Evolutionary conservation across 53 echinoderm and acorn worm genomes (phyloP).

Genomic region (Henricia sp.): DNA sequence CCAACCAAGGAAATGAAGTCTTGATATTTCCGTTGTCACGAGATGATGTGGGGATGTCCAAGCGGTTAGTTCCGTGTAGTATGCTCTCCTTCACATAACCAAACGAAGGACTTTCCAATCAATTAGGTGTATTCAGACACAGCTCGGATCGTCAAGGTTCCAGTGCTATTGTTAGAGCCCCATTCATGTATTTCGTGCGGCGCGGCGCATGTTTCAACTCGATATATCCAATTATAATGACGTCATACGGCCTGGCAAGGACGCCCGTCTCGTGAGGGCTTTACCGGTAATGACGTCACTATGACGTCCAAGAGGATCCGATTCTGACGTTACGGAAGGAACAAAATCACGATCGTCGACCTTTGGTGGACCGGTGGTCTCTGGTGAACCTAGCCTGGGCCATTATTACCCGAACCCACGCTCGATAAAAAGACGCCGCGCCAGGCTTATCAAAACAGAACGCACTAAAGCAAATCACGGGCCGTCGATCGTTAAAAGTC

Average conservation of each 20-base stretch:
- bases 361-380: background rate
- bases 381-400: background rate
- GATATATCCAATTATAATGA: constrained; percentile 37
- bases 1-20: constrained; percentile 44
- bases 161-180: background rate
- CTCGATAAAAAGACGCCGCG: background rate
- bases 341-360: constrained; percentile 18
- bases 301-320: constrained; percentile 20
- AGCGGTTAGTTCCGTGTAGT: constrained; percentile 17
- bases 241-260: constrained; percentile 12
- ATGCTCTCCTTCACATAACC: constrained; percentile 4
- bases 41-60: constrained; percentile 4
- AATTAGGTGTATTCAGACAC: background rate
- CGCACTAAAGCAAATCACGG: no score
- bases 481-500: no score
- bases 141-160: background rate
- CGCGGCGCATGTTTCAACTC: constrained; percentile 29
- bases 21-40: constrained; percentile 54
- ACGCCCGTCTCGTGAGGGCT: background rate
- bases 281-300: constrained; percentile 36
- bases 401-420: background rate
- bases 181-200: constrained; percentile 23
- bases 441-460: background rate
- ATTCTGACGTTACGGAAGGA: constrained; percentile 26
- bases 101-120: background rate